Evolutionary conservation across 2,797 vertebrate genomes (phyloP), one percentile per base, ranked within the genome.

Genomic region (Enteromius thamalakanensis): DNA sequence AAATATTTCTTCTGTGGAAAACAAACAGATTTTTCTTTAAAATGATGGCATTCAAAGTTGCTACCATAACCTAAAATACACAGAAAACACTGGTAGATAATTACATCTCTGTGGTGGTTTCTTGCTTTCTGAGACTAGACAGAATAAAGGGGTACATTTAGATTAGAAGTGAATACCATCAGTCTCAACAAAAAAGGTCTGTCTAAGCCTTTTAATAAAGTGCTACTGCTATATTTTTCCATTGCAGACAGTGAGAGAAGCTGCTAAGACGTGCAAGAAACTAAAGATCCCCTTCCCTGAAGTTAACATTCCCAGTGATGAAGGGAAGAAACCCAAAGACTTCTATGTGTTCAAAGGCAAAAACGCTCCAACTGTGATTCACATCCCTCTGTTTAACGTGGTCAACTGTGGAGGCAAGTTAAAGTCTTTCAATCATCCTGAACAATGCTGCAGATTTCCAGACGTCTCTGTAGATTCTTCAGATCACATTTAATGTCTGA

Each of bases 361-460:
- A 14, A n/a, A 79, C 17, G 0, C 15, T 47, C 82, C 82, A 6
- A 83, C 75, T 7, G 82, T 83, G 37, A 79, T 83, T 3, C 75
- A 83, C 62, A 77, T 83, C 17, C 82, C 82, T 71, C 82, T 83
- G 17, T 83, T 83, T 23, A 83, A 83, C 26, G 10, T 17, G 40
- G 34, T n/a, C 15, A 83, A 83, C 26, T 83, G 81, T 76, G 34
- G 21, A 77, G 81, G 81, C 8, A 42, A n/a, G 34, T 45, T 45
- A 11, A 34, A 12, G 1, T 23, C 65, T 21, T 62, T 12, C 19
- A 58, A 2, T 11, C 42, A 42, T 42, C 42, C 10, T 42, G 9
- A 42, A 42, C 40, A 42, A 42, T 9, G 40, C 40, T 42, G 42
- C 17, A 19, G 15, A 49, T 17, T 49, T 49, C 47, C 47, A 49